Evolutionary conservation across 1,140 invertebrate species (phyloP).

Genomic region (Rhagoletis zephyria): DNA sequence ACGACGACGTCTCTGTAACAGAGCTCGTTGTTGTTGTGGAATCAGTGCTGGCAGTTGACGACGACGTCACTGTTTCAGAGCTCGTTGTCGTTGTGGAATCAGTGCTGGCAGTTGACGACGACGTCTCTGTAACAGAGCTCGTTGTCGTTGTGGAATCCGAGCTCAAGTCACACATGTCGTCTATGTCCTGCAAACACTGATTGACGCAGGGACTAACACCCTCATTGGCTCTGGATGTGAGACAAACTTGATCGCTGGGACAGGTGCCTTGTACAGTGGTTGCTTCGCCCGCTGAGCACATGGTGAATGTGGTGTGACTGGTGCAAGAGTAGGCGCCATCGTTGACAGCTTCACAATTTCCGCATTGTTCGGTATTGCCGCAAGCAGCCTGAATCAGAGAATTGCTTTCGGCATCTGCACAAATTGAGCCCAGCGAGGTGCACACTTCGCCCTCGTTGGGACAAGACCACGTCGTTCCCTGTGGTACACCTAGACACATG

Average conservation of each 20-base stretch:
- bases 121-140: background rate
- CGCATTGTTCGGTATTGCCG: slow-evolving; percentile 61
- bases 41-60: slow-evolving; percentile 7
- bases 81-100: no score
- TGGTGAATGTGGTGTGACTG: background rate
- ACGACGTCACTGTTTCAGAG: background rate
- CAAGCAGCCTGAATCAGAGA: slow-evolving; percentile 41
- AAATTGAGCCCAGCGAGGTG: slow-evolving; percentile 55
- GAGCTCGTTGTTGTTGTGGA: no score
- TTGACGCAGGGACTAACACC: no score
- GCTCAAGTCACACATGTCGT: no score
- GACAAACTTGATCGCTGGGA: slow-evolving; percentile 55
- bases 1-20: no score
- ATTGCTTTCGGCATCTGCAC: slow-evolving; percentile 36
- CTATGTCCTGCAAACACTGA: no score
- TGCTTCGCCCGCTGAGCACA: slow-evolving; percentile 18
- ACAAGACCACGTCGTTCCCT: background rate
- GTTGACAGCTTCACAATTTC: slow-evolving; percentile 48
- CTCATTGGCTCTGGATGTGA: background rate
- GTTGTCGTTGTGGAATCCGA: no score
- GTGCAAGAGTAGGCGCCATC: no score
- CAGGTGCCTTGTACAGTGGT: no score
- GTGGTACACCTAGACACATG: no score
- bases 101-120: slow-evolving; percentile 8
- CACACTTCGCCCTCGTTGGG: slow-evolving; percentile 59